phyloP scores from a whole-genome alignment of 2,888 invertebrate genomes.

The Eupithecia vulgata region DNA sequence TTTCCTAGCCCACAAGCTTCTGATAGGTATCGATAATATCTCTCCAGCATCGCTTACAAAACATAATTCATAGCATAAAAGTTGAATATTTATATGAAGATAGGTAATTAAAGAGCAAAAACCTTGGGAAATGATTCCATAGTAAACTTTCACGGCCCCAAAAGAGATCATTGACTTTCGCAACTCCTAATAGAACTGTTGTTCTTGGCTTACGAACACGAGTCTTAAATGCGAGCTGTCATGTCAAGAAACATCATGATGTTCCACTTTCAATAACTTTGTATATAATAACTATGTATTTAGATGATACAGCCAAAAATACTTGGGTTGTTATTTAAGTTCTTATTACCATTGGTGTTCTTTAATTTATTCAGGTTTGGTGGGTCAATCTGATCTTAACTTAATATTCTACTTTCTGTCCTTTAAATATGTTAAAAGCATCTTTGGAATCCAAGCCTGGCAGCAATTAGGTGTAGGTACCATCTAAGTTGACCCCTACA shows the following conservation, averaged over 20 bases:
- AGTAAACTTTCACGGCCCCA: constrained; percentile 39
- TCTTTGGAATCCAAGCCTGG: background rate
- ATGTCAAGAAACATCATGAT: constrained; percentile 52
- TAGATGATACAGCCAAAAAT: constrained; percentile 4
- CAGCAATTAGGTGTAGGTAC: background rate
- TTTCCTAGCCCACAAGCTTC: background rate
- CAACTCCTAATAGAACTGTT: constrained; percentile 48
- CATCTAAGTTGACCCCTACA: background rate
- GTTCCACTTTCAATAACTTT: constrained; percentile 55
- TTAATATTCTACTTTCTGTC: background rate
- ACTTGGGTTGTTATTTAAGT: background rate
- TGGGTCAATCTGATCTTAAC: background rate
- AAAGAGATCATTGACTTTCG: constrained; percentile 55
- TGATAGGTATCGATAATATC: background rate
- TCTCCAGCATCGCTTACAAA: background rate
- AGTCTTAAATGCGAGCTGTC: constrained; percentile 46
- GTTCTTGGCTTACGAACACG: constrained; percentile 41
- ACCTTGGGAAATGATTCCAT: constrained; percentile 25
- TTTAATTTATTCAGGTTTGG: background rate
- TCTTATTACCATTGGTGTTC: background rate
- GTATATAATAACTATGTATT: constrained; percentile 29
- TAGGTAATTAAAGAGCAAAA: constrained; percentile 14
- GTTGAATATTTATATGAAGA: constrained; percentile 2
- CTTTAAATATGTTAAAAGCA: background rate
- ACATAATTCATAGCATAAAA: background rate